Evolutionary conservation across 2,797 vertebrate species (phyloP), one percentile per base, ranked within the genome.

Genomic region (Enoplosus armatus): DNA sequence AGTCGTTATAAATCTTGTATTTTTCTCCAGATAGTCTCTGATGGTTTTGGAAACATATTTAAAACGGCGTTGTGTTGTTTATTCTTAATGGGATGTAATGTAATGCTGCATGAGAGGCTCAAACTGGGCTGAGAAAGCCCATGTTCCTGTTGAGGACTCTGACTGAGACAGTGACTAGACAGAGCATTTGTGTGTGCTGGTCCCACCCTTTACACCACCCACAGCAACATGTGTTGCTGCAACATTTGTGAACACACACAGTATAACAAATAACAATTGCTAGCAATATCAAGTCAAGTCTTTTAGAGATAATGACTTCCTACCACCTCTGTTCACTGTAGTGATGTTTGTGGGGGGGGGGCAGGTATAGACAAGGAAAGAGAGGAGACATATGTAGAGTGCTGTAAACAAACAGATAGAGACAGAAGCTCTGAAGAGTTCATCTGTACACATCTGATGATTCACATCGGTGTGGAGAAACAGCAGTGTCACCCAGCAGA

Each of bases 401-500:
- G 35, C 24, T 11, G 24, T 41, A 35, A 63, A 51, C n/a, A 26
- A 2, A 11, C 3, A 22, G n/a, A 11, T 41, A 24, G n/a, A 69
- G 35, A 56, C 56, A 61, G 43, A n/a, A 45, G 47, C 31, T 66
- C 1, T 39, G n/a, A 47, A 39, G 47, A 1, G 39, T 55, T 14
- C 3, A 61, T 16, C 31, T 26, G n/a, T n/a, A 2, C 43, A 48
- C 22, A 47, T n/a, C 33, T 62, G 69, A 82, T 77, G 76, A 88
- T 65, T 81, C 79, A 86, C 60, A 66, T 50, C n/a, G 27, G 60
- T 43, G 83, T 58, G 73, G 48, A 64, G 72, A 75, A 77, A 78
- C 61, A 51, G 59, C 63, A 67, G 75, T n/a, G 39, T 80, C 72
- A 68, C 68, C 67, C 53, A 85, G 63, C 62, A 62, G 70, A 45